Evolutionary conservation across 2,113 vertebrate genomes (phyloP), one percentile per base, ranked within the genome.

Genomic region (Furnarius figulus): DNA sequence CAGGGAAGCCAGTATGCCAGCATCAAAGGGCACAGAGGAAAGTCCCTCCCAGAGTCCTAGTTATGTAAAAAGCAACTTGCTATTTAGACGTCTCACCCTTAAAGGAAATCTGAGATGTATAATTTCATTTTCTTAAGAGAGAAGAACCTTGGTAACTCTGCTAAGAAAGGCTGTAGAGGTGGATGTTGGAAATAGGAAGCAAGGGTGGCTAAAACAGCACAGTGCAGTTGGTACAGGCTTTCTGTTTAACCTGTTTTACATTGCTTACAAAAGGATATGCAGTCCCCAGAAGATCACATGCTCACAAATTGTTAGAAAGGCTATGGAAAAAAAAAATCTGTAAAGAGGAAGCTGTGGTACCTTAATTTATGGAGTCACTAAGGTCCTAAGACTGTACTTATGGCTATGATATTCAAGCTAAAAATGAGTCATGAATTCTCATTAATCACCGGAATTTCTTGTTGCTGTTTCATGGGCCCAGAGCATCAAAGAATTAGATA

Each of bases 241-340:
- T 82, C 84, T 92, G 61, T 93, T 97, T 97, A 97, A 96, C 71
- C 75, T 94, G 88, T 86, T 95, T 97, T 93, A 95, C 79, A 28
- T 73, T 97, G 63, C 77, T 97, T 96, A 92, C 65, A 67, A 31
- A 42, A 88, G 85, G 61, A 92, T 92, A 85, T 94, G 89, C 59
- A 90, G 56, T 78, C 93, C 91, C 56, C 85, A 39, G 72, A 94
- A 97, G 92, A 96, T 87, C 95, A 72, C 31, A 65, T 77, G 81
- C 24, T 24, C 80, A 72, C 89, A 97, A 95, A 97, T 94, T 85
- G 5, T 91, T 76, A 67, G 80, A 97, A 96, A 91, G 50, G 46
- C 16, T 80, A 68, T 74, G 33, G 96, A 95, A 97, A 87, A 33
- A 87, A 33, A n/a, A 9, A 94, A 96, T 2, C 59, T 89, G 71